Base-by-base conservation (phyloP, 1,140 invertebrate genomes). In the Steinernema feltiae region DNA sequence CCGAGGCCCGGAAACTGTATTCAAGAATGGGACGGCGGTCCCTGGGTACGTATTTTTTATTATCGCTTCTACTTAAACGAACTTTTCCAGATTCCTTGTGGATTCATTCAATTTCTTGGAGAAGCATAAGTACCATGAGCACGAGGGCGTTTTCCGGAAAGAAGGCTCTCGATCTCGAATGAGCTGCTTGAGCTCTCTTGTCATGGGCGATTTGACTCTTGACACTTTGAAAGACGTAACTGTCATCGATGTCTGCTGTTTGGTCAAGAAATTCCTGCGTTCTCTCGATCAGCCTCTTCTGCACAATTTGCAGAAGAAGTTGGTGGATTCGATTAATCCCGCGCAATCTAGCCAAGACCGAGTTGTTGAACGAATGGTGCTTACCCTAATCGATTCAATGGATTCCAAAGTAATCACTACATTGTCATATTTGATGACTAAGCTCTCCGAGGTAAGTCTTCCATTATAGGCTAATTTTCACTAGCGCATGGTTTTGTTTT, bases 181-280 rank as follows among this genome's bases (percentile, higher is more conserved):
- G 32, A 70, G 48, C 30, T 70, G 74, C 17, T 18, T 30, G 17
- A 69, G 35, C 29, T 18, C 48, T 0, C 32, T 70, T 17, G 31
- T 18, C 0, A 35, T 46, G 1, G 69, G 70, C 31, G 29, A 46
- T 32, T 32, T 32, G 7, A 18, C 32, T 1, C 24, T 48, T 24
- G 69, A 70, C n/a, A 70, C 70, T 30, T 12, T 70, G 0, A 30
- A 24, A 2, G 69, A 75, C 15, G 46, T 70, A 21, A 75, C 69
- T 70, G 74, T 75, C 12, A 46, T 71, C 3, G 74, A 75, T 31
- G 74, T 75, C 17, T 75, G 74, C 32, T 48, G 69, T 21, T 48
- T 75, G 74, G 69, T 75, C 12, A 75, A 75, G 27, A 69, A 69
- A 21, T 75, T 75, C 30, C 32, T 75, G 17, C 74, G 74, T 24